These are phyloP conservation scores for Syngnathus typhle DNA, from an alignment of 2,113 vertebrate genomes.

Conservation along the genomic window DNA sequence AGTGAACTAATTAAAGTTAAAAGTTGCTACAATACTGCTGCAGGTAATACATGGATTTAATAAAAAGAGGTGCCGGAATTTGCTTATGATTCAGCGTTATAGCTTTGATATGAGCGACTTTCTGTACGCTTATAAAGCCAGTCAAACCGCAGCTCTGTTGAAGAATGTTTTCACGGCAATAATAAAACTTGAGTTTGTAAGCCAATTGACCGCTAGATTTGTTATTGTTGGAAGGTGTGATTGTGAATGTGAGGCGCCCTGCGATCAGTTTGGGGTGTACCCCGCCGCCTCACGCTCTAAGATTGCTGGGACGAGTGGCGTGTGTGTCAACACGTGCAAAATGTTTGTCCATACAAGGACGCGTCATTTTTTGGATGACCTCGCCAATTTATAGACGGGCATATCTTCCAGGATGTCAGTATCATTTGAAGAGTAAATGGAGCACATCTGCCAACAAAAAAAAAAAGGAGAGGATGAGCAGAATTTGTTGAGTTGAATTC, in stretches of 20 bases:
- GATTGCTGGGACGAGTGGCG: too few relatives aligned
- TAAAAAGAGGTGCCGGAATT: constrained; percentile 4
- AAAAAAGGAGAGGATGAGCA: background rate
- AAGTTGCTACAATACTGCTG: too few relatives aligned
- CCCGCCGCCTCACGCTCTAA: too few relatives aligned
- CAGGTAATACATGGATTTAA: background rate
- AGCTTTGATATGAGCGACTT: background rate
- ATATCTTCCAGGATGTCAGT: background rate
- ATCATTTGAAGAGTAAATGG: background rate
- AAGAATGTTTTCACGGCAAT: background rate
- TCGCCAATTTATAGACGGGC: too few relatives aligned
- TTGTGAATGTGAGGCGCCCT: too few relatives aligned
- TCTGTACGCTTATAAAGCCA: background rate
- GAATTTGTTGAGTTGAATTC: background rate
- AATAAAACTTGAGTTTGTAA: background rate
- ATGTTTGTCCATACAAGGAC: background rate
- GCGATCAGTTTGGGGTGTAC: too few relatives aligned
- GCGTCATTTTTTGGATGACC: background rate
- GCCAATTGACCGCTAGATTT: too few relatives aligned
- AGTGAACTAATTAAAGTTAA: background rate
- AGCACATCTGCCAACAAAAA: too few relatives aligned
- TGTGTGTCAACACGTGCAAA: background rate
- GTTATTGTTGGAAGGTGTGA: too few relatives aligned
- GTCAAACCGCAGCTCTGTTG: background rate
- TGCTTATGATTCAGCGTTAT: constrained; percentile 7